Base-by-base conservation (phyloP, 2,888 invertebrate genomes). In the Drosophila engyochracea region DNA sequence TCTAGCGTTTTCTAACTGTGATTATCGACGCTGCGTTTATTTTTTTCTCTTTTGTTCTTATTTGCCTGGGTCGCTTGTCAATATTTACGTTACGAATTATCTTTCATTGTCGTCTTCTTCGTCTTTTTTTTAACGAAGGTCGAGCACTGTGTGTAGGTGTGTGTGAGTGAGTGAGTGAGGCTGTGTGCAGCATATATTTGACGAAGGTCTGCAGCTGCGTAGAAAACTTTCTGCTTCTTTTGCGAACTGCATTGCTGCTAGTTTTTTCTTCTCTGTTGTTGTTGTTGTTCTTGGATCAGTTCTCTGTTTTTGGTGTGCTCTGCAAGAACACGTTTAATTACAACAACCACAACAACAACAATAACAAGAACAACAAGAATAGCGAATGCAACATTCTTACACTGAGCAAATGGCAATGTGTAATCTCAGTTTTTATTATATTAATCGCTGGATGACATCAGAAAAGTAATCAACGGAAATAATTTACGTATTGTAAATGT, bases 51-150 rank as follows among this genome's bases (percentile, higher is more conserved):
- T 28, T 52, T 61, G 51, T 64, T 76, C 53, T 14, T 67, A 54
- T 51, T 70, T 63, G 52, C 55, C 70, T 62, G 58, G 52, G 63
- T 61, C 65, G 47, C 41, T 54, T 85, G 85, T 85, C 85, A 85
- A 88, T 88, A 73, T 88, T 83, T 83, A 76, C 70, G 52, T 88
- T 70, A 64, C 49, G 54, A 62, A 78, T 81, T 71, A 78, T 60
- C 39, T 39, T 49, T 28, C 25, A 51, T 25, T 33, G n/a, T 25
- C 31, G 35, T 51, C 55, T 19, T 57, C 61, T 53, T 57, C 47
- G n/a, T 19, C 41, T 33, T 60, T 53, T 16, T 37, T 59, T 47
- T 19, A n/a, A 52, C 76, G 88, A 88, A 82, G 82, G 88, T 85
- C 85, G 75, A 25, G 53, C 41, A 51, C 69, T 51, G 28, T 41